Base-by-base conservation (phyloP, 2,888 invertebrate species). In the Margaritifera margaritifera region DNA sequence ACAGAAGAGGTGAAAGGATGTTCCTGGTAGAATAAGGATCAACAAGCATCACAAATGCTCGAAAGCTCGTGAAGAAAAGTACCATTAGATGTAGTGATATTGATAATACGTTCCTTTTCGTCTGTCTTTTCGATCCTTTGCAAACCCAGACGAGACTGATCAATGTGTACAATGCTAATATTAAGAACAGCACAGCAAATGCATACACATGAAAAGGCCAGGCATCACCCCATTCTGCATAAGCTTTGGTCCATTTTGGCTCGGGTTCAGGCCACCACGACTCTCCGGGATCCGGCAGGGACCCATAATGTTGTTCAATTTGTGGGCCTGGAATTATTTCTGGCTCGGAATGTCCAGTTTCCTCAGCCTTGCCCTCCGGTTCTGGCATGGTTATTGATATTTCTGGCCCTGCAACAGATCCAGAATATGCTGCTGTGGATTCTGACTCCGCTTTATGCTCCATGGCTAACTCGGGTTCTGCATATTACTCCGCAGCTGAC, bases 131-230 rank as follows among this genome's bases (percentile, higher is more conserved):
- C 20, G 64, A 53, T 20, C 69, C 64, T 27, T 69, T 72, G 22
- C 73, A 55, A 19, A 78, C 69, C n/a, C 74, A 69, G 24, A 68
- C 54, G 25, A 80, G 61, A 42, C 78, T 73, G 11, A 75, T 64
- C 0, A 69, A 54, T 11, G 78, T 63, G 22, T 78, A 53, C 11
- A 78, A 31, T 4, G 74, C 71, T 3, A 78, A 58, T 55, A 74
- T 5, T 6, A 74, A 24, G 69, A 77, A 84, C 24, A 72, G 59
- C 1, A 68, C 27, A 31, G 79, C 79, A 59, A 79, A 76, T 6
- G 78, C 51, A 60, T 81, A 82, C n/a, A 83, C 76, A 62, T 85
- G 85, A 15, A 81, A 56, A 4, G 79, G 75, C 85, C 85, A 85
- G n/a, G 80, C 80, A 8, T 61, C 64, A 15, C 81, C 79, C 81